A percentile compares a stretch with the other conserved stretches of the same genome.
Conservation (phyloP, 2,113 vertebrate genomes). For the Ceyx margarethae region DNA sequence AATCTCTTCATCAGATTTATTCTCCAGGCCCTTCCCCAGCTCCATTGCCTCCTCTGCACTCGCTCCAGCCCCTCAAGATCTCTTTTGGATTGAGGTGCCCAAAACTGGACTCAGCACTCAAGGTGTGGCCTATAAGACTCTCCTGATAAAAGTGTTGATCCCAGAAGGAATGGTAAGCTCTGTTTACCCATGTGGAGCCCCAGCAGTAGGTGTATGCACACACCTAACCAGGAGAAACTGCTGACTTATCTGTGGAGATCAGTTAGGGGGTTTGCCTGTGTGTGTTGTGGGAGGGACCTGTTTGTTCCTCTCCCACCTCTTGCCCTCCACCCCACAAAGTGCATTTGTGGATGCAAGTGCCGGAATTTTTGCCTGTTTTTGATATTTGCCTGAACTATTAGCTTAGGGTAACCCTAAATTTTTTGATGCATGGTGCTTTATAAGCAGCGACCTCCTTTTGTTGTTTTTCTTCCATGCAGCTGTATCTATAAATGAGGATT, state of each 20-base stretch:
- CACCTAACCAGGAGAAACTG: background rate
- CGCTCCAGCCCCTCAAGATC: too few species aligned
- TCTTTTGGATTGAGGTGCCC: too few species aligned
- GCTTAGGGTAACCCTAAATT: background rate
- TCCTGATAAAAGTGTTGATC: background rate
- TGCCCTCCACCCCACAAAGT: background rate
- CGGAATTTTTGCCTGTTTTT: background rate
- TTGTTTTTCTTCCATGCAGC: background rate
- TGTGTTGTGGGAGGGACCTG: background rate
- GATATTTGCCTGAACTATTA: background rate
- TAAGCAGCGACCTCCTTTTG: fast-evolving
- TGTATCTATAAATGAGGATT: background rate
- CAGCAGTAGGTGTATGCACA: background rate
- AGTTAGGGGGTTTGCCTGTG: background rate
- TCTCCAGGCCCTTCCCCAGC: too few species aligned
- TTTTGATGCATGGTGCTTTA: background rate
- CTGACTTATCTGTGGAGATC: background rate
- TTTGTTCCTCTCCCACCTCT: background rate
- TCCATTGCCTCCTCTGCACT: too few species aligned
- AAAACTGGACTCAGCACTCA: too few species aligned
- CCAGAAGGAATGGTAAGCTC: background rate
- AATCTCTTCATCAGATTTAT: too few species aligned
- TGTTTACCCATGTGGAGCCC: background rate
- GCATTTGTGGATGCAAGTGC: background rate
- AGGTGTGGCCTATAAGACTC: too few species aligned